A percentile compares a stretch with the other conserved stretches of the same genome.
Conservation (phyloP, 2,888 invertebrate species). For the Tachina lurida region DNA sequence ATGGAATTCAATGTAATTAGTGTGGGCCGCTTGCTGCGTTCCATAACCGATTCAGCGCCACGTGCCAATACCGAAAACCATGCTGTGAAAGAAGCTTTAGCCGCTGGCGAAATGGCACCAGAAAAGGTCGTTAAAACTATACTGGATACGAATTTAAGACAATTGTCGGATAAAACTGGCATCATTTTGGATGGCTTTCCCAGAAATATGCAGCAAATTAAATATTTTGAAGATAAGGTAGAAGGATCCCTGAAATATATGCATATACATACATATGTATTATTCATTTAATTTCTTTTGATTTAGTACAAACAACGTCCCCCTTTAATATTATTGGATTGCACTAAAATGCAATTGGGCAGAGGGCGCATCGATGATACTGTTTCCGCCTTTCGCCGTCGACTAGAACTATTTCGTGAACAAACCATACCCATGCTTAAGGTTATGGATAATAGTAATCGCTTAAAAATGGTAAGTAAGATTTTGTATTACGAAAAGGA, state of each 20-base stretch:
- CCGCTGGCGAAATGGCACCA: constrained; percentile 91
- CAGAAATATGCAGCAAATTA: constrained; percentile 93
- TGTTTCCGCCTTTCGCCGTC: constrained; percentile 91
- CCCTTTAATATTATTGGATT: constrained; percentile 92
- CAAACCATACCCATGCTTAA: constrained; percentile 95
- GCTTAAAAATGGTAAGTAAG: constrained; percentile 91
- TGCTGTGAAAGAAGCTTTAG: constrained; percentile 88
- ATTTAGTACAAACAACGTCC: constrained; percentile 90
- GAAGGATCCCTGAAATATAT: not conserved
- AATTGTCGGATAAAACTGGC: constrained; percentile 87
- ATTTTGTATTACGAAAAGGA: not conserved
- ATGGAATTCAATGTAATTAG: constrained; percentile 80
- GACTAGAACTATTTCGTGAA: constrained; percentile 93
- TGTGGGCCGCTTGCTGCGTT: constrained; percentile 90
- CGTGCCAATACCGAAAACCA: constrained; percentile 86
- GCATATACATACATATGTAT: not conserved
- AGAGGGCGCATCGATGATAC: constrained; percentile 93
- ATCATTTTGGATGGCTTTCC: constrained; percentile 98
- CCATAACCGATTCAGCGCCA: constrained; percentile 88
- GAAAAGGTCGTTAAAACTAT: constrained; percentile 90
- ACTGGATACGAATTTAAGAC: constrained; percentile 87
- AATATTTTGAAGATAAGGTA: constrained; percentile 95
- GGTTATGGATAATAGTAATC: constrained; percentile 90
- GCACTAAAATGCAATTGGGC: constrained; percentile 94
- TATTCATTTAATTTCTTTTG: constrained; percentile 52